Percentiles rank a stretch among this genome's conserved stretches.
Conservation (phyloP, 2,888 invertebrate genomes). For the Pseudococcus viburni region DNA sequence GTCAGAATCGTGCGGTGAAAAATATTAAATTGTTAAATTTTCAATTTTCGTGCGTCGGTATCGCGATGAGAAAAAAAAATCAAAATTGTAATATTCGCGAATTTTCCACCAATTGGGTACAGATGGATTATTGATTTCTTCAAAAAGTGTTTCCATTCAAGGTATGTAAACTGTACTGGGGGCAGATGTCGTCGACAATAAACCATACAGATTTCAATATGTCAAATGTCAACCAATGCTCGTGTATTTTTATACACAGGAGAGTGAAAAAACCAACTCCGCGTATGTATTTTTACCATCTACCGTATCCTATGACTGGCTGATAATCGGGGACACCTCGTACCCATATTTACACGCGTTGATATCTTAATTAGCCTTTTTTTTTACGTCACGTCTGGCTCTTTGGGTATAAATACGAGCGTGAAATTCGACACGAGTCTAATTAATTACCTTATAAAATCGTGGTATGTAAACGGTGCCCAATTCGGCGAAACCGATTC, state of each 20-base stretch:
- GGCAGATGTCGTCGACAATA: constrained; percentile 53
- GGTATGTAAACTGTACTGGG: background rate
- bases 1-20: background rate
- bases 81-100: too few relatives aligned
- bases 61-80: too few relatives aligned
- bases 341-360: background rate
- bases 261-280: background rate
- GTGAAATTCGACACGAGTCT: background rate
- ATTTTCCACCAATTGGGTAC: too few relatives aligned
- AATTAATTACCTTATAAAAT: constrained; percentile 11
- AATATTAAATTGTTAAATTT: too few relatives aligned
- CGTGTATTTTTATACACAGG: background rate
- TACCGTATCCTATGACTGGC: background rate
- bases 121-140: too few relatives aligned
- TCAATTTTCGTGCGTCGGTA: background rate
- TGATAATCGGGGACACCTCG: background rate
- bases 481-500: background rate
- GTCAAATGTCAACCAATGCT: constrained; percentile 1
- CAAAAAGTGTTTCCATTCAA: too few relatives aligned
- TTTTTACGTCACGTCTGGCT: background rate
- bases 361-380: constrained; percentile 18
- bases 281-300: background rate
- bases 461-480: background rate
- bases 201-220: constrained; percentile 49
- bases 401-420: background rate